Percentiles rank a stretch among this genome's conserved stretches.
Conservation (phyloP, 2,797 vertebrate genomes). For the Balearica regulorum region DNA sequence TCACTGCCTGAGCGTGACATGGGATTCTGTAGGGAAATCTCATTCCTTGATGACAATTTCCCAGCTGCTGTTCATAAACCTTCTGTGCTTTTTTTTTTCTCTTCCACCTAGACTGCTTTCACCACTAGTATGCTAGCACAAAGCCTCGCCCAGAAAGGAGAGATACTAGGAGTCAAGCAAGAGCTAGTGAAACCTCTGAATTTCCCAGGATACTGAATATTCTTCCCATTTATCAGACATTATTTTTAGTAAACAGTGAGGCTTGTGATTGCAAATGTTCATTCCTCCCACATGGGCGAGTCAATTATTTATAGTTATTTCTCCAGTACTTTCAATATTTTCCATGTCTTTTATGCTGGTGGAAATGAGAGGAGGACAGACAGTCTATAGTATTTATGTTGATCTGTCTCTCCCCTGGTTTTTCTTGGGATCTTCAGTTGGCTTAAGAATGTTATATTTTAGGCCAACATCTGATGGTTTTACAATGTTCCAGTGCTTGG, state of each 20-base stretch:
- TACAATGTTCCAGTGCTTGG: neutral
- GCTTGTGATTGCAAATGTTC: conserved; percentile 35
- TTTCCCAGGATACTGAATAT: neutral
- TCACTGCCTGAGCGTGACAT: fast-evolving
- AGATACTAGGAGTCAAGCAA: neutral
- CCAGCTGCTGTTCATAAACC: neutral
- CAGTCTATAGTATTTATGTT: neutral
- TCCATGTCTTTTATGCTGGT: neutral
- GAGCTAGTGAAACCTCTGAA: neutral
- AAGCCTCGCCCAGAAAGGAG: neutral
- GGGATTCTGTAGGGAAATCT: neutral
- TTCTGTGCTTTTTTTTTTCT: neutral
- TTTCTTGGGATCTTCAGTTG: neutral
- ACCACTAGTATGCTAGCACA: neutral
- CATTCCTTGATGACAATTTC: neutral
- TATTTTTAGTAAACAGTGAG: conserved; percentile 43
- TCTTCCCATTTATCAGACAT: conserved; percentile 7
- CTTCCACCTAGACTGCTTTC: neutral
- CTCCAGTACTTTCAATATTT: conserved; percentile 39
- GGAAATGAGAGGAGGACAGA: neutral
- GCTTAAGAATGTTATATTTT: neutral
- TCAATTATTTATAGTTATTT: conserved; percentile 40
- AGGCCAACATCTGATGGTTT: neutral
- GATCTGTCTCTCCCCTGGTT: neutral
- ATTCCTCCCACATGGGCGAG: neutral